Conservation (phyloP, 2,113 vertebrate genomes). For the Melierax canorus region DNA sequence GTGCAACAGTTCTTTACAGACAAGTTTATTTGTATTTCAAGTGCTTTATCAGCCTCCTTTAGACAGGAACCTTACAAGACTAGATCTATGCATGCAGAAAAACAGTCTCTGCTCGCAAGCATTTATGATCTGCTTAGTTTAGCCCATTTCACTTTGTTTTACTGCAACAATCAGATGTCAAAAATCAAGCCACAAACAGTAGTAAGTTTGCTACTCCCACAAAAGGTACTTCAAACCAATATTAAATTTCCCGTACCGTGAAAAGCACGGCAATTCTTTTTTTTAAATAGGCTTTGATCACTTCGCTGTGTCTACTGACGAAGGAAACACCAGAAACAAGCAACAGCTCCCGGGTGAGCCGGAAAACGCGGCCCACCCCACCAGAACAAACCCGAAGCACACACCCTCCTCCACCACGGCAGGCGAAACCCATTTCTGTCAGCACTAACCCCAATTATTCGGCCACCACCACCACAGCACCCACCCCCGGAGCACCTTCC, state of each 20-base stretch:
- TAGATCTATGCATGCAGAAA: neutral
- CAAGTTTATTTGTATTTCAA: neutral
- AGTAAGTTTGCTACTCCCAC: neutral
- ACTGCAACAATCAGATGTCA: neutral
- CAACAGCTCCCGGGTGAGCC: neutral
- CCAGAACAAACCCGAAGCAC: neutral
- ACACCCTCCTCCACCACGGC: neutral
- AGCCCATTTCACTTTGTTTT: neutral
- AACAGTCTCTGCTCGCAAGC: neutral
- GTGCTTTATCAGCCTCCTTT: neutral
- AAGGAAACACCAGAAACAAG: neutral
- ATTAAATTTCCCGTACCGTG: neutral
- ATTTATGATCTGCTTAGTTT: neutral
- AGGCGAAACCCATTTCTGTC: neutral
- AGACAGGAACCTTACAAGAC: neutral
- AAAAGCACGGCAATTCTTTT: rapidly evolving
- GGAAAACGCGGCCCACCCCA: neutral
- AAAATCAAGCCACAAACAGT: neutral
- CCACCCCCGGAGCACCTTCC: neutral
- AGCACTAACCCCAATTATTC: rapidly evolving
- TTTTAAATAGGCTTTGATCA: no score
- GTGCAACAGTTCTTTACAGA: neutral
- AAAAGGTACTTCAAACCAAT: neutral
- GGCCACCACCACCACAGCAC: neutral
- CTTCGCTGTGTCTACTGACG: rapidly evolving